Base-by-base conservation (phyloP, 2,113 vertebrate species). In the Catagonus wagneri region DNA sequence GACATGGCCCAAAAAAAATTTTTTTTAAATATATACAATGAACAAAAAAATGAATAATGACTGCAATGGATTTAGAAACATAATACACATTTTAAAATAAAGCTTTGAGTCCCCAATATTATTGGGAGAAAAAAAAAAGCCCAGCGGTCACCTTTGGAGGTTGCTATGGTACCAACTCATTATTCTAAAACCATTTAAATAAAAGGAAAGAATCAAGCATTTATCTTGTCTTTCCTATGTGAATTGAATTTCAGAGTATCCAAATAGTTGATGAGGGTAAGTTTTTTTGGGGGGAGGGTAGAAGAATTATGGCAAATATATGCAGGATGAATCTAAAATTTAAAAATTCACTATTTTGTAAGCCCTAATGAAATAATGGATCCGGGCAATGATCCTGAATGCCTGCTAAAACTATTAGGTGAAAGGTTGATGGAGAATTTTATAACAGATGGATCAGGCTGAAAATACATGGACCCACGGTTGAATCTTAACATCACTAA, bases 161-260 rank as follows among this genome's bases (percentile, higher is more conserved):
- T 36, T 89, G 89, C 63, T 76, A 95, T 69, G 56, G 58, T 19
- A 94, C 17, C 22, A 69, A 63, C 1, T 94, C 52, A 71, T 74
- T 90, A 85, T 71, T 86, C 63, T 94, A 86, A 79, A 91, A 79
- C 78, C 65, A 34, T 83, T 92, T 65, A 94, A 86, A 61, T 32
- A 72, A 81, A 91, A 96, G 27, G 39, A 86, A 95, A n/a, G 68
- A 83, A 44, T 29, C 13, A 60, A 68, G 19, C 61, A 84, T 83
- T 94, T 83, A 29, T 36, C 29, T 25, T 54, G 56, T 6, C 34
- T 83, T 93, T 54, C 56, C 63, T 66, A 2, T 50, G 75, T 86
- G 68, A 83, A 86, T 19, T 44, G 0, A 54, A 81, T 50, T 50
- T 95, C 65, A 78, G 39, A 68, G 16, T 58, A 61, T 32, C 23